Evolutionary conservation across 35 echinoderm and acorn worm species (phyloP).

Genomic region (Anneissia japonica): DNA sequence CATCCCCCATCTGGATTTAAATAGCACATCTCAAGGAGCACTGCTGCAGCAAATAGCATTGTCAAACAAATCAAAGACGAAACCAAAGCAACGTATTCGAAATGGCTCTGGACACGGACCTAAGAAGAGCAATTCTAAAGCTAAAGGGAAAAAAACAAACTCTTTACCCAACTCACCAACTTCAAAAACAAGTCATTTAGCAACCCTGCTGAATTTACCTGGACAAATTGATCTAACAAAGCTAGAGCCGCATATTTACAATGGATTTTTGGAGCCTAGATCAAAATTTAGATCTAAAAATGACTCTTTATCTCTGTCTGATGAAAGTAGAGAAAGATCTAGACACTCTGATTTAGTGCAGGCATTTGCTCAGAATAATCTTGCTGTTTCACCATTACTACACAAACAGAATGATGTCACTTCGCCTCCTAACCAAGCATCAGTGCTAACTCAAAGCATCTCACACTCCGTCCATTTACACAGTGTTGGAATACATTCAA

Average conservation of each 20-base stretch:
- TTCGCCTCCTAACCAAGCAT: background rate
- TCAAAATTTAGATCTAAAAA: background rate
- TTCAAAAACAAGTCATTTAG: constrained; percentile 36
- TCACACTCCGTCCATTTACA: background rate
- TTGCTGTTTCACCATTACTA: background rate
- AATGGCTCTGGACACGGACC: background rate
- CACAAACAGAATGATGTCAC: background rate
- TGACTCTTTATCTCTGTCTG: background rate
- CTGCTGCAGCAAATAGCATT: background rate
- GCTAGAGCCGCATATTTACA: constrained; percentile 18
- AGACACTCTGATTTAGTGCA: background rate
- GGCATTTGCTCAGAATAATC: background rate
- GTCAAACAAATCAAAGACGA: background rate
- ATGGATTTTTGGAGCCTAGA: constrained; percentile 25
- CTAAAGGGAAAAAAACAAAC: background rate
- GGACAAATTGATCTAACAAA: constrained; percentile 20
- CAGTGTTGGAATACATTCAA: background rate
- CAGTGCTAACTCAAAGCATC: background rate
- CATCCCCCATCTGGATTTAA: background rate
- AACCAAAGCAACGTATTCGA: background rate
- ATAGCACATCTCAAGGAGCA: background rate
- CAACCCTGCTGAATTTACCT: constrained; percentile 39
- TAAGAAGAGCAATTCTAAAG: background rate
- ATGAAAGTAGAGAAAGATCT: background rate
- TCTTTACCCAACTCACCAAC: background rate